Percentiles rank a stretch among this genome's conserved stretches.
phyloP scores from a whole-genome alignment of 2,888 invertebrate species.

The Achlya flavicornis region DNA sequence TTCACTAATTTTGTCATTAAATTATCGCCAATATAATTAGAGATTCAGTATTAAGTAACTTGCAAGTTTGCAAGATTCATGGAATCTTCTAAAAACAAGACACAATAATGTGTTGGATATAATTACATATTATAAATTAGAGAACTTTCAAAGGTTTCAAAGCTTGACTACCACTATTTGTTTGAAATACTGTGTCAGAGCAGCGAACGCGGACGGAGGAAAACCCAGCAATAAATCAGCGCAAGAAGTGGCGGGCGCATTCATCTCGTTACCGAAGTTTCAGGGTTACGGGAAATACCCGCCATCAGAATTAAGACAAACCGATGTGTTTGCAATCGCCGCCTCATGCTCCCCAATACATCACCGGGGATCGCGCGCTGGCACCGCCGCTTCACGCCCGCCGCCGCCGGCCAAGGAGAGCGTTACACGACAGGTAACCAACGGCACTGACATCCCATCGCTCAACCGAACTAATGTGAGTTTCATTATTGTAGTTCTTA shows the following conservation, averaged over 20 bases:
- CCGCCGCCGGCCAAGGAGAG: too few relatives aligned
- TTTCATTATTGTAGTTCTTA: background rate
- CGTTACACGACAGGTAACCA: background rate
- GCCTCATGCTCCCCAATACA: background rate
- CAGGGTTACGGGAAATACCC: background rate
- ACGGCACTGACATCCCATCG: background rate
- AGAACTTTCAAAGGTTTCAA: too few relatives aligned
- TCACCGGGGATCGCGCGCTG: background rate
- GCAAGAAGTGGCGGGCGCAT: background rate
- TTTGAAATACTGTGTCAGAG: background rate
- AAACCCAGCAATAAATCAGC: background rate
- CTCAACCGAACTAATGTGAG: background rate
- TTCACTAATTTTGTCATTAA: too few relatives aligned
- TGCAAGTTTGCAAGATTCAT: too few relatives aligned
- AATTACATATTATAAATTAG: too few relatives aligned
- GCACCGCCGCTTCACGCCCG: background rate
- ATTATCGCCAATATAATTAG: too few relatives aligned
- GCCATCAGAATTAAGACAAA: slow-evolving; percentile 4
- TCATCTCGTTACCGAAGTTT: slow-evolving; percentile 6
- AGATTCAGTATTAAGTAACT: too few relatives aligned
- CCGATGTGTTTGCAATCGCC: slow-evolving; percentile 1
- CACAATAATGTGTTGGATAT: too few relatives aligned
- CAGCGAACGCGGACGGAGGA: background rate
- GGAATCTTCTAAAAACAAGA: too few relatives aligned
- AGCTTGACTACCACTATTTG: background rate